Percentiles rank a stretch among this genome's conserved stretches.
These are phyloP conservation scores for Orchesella flavescens DNA, from an alignment of 2,888 invertebrate genomes.

Conservation along the genomic window DNA sequence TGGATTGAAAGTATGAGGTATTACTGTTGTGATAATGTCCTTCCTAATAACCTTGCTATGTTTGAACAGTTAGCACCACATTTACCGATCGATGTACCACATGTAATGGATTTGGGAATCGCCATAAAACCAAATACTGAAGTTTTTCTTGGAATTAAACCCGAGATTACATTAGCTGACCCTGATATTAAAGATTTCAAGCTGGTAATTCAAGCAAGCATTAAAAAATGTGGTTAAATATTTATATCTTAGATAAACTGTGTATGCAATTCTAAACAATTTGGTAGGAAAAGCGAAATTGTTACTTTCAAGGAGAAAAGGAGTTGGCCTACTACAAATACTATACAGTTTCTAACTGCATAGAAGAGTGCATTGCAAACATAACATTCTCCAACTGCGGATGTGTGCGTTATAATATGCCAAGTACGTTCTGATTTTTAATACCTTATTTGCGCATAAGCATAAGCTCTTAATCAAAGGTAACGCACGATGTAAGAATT, in stretches of 20 bases:
- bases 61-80: constrained; percentile 46
- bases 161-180: constrained; percentile 55
- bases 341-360: constrained; percentile 67
- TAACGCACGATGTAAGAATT: too few species aligned
- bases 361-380: constrained; percentile 68
- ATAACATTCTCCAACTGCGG: constrained; percentile 54
- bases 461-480: too few species aligned
- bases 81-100: constrained; percentile 64
- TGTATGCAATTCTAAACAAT: background rate
- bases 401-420: constrained; percentile 69
- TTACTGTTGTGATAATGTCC: background rate
- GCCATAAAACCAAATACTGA: constrained; percentile 56
- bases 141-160: constrained; percentile 62
- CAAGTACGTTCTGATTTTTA: constrained; percentile 51
- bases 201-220: constrained; percentile 30
- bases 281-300: constrained; percentile 64
- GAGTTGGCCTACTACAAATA: constrained; percentile 62
- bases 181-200: constrained; percentile 46
- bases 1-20: background rate
- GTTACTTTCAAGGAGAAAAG: constrained; percentile 67
- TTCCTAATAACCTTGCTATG: constrained; percentile 8
- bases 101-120: constrained; percentile 57
- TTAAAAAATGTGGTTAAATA: background rate
- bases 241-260: background rate
- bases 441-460: background rate